Evolutionary conservation across 2,113 vertebrate genomes (phyloP).

Genomic region (Anser brachyrhynchus): DNA sequence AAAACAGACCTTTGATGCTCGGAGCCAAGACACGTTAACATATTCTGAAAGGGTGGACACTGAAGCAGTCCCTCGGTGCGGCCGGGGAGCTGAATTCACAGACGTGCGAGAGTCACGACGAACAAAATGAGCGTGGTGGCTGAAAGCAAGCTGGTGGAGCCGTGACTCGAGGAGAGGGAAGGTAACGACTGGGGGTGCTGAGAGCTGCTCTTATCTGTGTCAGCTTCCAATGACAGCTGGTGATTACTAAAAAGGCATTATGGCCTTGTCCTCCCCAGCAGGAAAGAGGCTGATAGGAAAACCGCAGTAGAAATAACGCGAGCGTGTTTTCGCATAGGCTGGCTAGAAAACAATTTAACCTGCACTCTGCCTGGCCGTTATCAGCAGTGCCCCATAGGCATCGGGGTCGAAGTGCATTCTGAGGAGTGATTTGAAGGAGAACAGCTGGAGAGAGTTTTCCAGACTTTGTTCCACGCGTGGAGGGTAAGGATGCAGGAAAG

Average conservation of each 20-base stretch:
- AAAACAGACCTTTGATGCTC: background rate
- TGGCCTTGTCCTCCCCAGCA: background rate
- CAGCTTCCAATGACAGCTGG: background rate
- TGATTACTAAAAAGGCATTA: background rate
- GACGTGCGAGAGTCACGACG: background rate
- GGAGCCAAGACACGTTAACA: background rate
- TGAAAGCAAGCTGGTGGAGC: background rate
- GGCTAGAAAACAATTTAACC: background rate
- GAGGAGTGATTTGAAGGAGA: slow-evolving; percentile 2
- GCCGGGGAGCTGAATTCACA: background rate
- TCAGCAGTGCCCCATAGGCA: background rate
- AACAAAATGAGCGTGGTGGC: background rate
- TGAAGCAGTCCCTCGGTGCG: background rate
- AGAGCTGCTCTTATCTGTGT: background rate
- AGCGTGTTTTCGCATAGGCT: background rate
- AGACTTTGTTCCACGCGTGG: background rate
- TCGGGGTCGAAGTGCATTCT: background rate
- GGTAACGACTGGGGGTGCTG: background rate
- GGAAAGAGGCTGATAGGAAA: slow-evolving; percentile 5
- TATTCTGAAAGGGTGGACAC: background rate
- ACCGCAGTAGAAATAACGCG: background rate
- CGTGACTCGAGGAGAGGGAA: background rate
- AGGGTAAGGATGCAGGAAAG: background rate
- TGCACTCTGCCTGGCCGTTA: slow-evolving; percentile 5
- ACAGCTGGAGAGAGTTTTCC: slow-evolving; percentile 24